Percentiles rank a stretch among this genome's conserved stretches.
These are phyloP conservation scores for Drosophila melanosoma DNA, from an alignment of 2,888 invertebrate species.

Conservation along the genomic window DNA sequence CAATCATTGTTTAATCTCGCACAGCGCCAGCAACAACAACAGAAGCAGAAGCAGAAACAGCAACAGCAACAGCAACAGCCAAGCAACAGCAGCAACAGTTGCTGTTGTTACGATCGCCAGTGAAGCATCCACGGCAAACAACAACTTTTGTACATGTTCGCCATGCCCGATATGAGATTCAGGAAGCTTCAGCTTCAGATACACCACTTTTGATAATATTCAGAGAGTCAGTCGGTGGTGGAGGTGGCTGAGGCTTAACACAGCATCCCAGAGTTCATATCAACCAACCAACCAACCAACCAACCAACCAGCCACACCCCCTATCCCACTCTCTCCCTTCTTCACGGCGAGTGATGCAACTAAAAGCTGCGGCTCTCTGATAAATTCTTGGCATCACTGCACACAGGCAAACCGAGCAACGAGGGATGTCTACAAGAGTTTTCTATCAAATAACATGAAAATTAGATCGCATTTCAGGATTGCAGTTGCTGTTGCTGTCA, in stretches of 20 bases:
- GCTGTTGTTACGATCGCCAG: constrained; percentile 68
- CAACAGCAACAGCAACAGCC: constrained; percentile 40
- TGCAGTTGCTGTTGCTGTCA: constrained; percentile 30
- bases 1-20: constrained; percentile 79
- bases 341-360: constrained; percentile 45
- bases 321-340: too few relatives aligned
- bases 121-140: constrained; percentile 60
- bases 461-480: constrained; percentile 69
- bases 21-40: constrained; percentile 64
- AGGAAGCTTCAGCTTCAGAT: constrained; percentile 74
- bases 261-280: constrained; percentile 40
- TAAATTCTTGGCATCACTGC: constrained; percentile 69
- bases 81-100: constrained; percentile 41
- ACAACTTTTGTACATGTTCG: constrained; percentile 73
- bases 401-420: constrained; percentile 38
- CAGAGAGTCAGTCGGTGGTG: constrained; percentile 44
- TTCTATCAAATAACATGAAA: constrained; percentile 78
- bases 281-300: neutral
- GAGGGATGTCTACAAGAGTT: constrained; percentile 61
- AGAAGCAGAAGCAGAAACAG: constrained; percentile 55
- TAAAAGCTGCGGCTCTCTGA: constrained; percentile 56
- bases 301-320: neutral
- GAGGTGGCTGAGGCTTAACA: constrained; percentile 17
- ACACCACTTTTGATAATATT: constrained; percentile 78
- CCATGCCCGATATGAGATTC: constrained; percentile 67